Conservation (phyloP, 35 echinoderm and acorn worm species). For the Amphiura filiformis region DNA sequence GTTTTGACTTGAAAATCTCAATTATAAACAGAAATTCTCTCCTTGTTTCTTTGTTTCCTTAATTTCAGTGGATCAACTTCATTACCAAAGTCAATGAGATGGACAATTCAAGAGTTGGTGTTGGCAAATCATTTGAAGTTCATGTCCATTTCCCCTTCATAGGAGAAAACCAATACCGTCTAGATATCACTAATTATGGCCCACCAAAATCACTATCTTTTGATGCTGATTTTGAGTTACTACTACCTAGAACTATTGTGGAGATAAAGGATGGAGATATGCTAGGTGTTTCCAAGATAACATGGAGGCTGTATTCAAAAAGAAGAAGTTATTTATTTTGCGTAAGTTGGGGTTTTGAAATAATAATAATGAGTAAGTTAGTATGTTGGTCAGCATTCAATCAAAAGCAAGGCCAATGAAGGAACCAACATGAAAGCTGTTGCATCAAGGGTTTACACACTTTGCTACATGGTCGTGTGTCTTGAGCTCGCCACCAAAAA, state of each 20-base stretch:
- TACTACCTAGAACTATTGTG: slow-evolving; percentile 11
- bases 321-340: slow-evolving; percentile 52
- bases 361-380: too few relatives aligned
- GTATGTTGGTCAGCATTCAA: too few relatives aligned
- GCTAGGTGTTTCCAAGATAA: slow-evolving; percentile 18
- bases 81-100: background rate
- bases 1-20: too few relatives aligned
- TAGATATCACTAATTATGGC: slow-evolving; percentile 16
- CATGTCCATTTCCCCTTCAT: slow-evolving; percentile 3
- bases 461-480: too few relatives aligned
- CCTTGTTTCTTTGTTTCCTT: background rate
- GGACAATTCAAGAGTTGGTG: slow-evolving; percentile 34
- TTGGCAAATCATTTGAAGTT: slow-evolving; percentile 32
- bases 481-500: too few relatives aligned
- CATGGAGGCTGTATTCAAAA: slow-evolving; percentile 36
- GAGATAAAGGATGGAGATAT: slow-evolving; percentile 3
- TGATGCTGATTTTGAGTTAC: slow-evolving; percentile 21
- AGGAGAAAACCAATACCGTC: background rate
- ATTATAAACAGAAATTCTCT: too few relatives aligned
- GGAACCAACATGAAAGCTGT: too few relatives aligned
- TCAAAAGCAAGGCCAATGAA: too few relatives aligned
- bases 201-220: slow-evolving; percentile 18
- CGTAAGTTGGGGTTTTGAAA: too few relatives aligned
- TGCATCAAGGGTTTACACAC: too few relatives aligned
- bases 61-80: slow-evolving; percentile 24